Conservation (phyloP, 2,888 invertebrate genomes). For the Arenicola marina region DNA sequence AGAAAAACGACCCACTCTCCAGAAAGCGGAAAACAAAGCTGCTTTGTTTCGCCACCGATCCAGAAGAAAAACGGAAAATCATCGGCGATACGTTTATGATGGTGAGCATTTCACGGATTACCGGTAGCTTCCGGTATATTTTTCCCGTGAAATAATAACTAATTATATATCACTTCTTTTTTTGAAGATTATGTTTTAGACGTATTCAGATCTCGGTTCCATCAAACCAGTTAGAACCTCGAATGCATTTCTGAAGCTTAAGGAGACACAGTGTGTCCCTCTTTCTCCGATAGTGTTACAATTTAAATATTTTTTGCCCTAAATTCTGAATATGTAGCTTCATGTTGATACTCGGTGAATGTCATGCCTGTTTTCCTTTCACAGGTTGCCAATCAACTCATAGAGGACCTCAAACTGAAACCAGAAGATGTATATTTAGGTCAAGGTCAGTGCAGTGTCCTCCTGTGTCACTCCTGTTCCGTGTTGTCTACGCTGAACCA, state of each 20-base stretch:
- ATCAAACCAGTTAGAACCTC: neutral
- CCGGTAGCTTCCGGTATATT: too few relatives aligned
- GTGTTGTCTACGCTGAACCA: too few relatives aligned
- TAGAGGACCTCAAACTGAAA: constrained; percentile 83
- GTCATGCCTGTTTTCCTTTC: neutral
- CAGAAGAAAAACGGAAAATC: constrained; percentile 97
- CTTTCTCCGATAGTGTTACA: too few relatives aligned
- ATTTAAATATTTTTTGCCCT: too few relatives aligned
- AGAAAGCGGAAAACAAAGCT: constrained; percentile 64
- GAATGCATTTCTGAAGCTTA: neutral
- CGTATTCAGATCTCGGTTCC: neutral
- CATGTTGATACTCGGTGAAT: too few relatives aligned
- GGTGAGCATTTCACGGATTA: too few relatives aligned
- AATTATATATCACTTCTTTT: too few relatives aligned
- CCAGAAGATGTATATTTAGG: constrained; percentile 91
- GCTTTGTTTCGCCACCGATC: constrained; percentile 66
- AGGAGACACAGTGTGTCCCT: too few relatives aligned
- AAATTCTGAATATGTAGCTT: too few relatives aligned
- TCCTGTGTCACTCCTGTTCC: too few relatives aligned
- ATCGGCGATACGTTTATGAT: constrained; percentile 98
- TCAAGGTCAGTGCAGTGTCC: constrained; percentile 76
- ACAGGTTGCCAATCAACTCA: constrained; percentile 83
- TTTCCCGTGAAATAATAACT: too few relatives aligned
- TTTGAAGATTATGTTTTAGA: too few relatives aligned
- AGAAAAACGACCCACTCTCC: constrained; percentile 64